Evolutionary conservation across 2,797 vertebrate species (phyloP), one percentile per base, ranked within the genome.

Genomic region (Lepus oiostolus): DNA sequence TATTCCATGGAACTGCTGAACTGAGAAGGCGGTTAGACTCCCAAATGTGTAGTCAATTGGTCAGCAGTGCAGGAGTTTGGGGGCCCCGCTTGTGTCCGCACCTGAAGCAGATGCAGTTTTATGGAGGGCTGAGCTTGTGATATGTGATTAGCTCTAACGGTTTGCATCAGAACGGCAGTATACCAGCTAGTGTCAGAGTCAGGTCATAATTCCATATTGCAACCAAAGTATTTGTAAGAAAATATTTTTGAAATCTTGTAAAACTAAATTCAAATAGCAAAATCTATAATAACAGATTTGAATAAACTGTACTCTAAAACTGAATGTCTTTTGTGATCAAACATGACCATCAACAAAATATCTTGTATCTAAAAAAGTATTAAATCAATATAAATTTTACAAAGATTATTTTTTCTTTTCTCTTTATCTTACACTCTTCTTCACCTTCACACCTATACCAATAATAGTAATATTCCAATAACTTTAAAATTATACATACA

Each of bases 331-430:
- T 38, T 79, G 19, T 85, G 75, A 93, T 77, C 67, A 80, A 90
- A 94, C 50, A 13, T 86, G 87, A 85, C 38, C 5, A 72, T 76
- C 88, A 87, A 85, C 47, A 92, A 85, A 89, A 84, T 13, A 75
- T 32, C 42, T 92, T 60, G 92, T 32, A 72, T 76, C 26, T 87
- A 77, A 62, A 85, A 92, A 30, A 54, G 26, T 7, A 72, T 63
- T 71, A 47, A 74, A 82, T 42, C 35, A 87, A 85, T 71, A 81
- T 93, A 65, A 84, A 87, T 30, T 60, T 94, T 90, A 91, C 26
- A 65, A 95, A 83, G 72, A 93, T 62, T 65, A 91, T 85, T 95
- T 93, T 74, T 47, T 86, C 38, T 85, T 93, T 95, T 74, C 70
- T 95, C 35, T 28, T 85, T 91, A 90, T 80, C 80, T 86, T 93